A percentile compares a stretch with the other conserved stretches of the same genome.
Conservation (phyloP, 2,797 vertebrate species). For the Spinus pinus region DNA sequence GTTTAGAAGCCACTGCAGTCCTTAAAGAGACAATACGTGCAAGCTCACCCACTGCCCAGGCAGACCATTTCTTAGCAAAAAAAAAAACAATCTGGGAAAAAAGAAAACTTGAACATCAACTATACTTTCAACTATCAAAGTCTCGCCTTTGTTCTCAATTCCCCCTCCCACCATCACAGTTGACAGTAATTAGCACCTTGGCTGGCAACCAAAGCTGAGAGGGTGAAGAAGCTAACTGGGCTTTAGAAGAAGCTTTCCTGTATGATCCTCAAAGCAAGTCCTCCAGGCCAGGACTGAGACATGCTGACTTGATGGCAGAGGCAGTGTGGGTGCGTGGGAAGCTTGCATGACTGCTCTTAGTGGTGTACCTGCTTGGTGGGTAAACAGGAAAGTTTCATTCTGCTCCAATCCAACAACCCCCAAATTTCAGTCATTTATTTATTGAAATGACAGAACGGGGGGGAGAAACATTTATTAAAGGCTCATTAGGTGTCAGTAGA, state of each 20-base stretch:
- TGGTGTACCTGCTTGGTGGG: background rate
- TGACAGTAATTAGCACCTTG: constrained; percentile 35
- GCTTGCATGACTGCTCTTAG: background rate
- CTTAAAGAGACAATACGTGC: background rate
- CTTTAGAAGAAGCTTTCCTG: background rate
- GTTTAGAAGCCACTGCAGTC: background rate
- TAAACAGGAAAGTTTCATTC: constrained; percentile 46
- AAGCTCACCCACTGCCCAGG: background rate
- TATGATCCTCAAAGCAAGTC: background rate
- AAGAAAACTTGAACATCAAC: background rate
- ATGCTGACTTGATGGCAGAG: background rate
- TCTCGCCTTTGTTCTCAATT: constrained; percentile 32
- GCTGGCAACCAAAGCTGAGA: constrained; percentile 6
- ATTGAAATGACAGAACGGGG: constrained; percentile 29
- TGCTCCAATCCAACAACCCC: background rate
- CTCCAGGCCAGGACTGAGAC: background rate
- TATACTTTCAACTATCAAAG: constrained; percentile 27
- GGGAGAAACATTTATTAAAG: constrained; percentile 65
- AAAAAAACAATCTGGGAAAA: background rate
- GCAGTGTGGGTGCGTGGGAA: background rate
- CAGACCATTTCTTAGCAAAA: constrained; percentile 1
- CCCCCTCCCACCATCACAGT: background rate
- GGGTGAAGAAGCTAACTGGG: background rate
- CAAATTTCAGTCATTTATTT: constrained; percentile 52
- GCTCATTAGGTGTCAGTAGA: constrained; percentile 63